phyloP scores from a whole-genome alignment of 2,113 vertebrate genomes.

The Leiothrix lutea region DNA sequence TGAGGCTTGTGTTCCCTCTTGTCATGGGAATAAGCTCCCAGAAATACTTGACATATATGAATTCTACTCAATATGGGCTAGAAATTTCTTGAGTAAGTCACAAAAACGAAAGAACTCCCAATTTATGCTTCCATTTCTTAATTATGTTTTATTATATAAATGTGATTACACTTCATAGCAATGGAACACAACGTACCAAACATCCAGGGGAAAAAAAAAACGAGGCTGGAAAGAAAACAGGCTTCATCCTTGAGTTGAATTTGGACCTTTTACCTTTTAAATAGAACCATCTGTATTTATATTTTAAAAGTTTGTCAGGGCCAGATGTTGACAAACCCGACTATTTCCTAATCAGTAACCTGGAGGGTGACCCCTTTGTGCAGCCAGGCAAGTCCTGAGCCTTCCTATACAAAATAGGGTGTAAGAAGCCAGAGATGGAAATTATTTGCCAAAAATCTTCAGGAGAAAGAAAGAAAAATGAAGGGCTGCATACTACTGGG shows the following conservation, averaged over 20 bases:
- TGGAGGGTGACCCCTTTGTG: not conserved
- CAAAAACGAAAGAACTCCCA: not conserved
- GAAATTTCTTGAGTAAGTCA: not conserved
- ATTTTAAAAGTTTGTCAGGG: constrained; percentile 3
- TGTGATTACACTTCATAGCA: not conserved
- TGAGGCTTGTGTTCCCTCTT: not conserved
- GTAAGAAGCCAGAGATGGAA: not conserved
- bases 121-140: not conserved
- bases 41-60: not conserved
- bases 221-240: constrained; percentile 23
- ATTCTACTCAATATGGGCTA: not conserved
- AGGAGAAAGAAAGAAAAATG: not conserved
- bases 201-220: not conserved
- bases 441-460: not conserved
- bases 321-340: constrained; percentile 60
- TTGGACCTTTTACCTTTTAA: constrained; percentile 52
- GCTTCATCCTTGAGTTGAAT: not conserved
- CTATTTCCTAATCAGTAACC: constrained; percentile 51
- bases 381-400: not conserved
- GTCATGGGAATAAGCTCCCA: not conserved
- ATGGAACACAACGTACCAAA: constrained; percentile 36
- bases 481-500: not conserved
- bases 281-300: constrained; percentile 68
- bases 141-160: constrained; percentile 8
- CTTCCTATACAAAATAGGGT: not conserved